Percentiles rank a stretch among this genome's conserved stretches.
Evolutionary conservation across 2,888 invertebrate genomes (phyloP).

Genomic region (Sicus ferrugineus): DNA sequence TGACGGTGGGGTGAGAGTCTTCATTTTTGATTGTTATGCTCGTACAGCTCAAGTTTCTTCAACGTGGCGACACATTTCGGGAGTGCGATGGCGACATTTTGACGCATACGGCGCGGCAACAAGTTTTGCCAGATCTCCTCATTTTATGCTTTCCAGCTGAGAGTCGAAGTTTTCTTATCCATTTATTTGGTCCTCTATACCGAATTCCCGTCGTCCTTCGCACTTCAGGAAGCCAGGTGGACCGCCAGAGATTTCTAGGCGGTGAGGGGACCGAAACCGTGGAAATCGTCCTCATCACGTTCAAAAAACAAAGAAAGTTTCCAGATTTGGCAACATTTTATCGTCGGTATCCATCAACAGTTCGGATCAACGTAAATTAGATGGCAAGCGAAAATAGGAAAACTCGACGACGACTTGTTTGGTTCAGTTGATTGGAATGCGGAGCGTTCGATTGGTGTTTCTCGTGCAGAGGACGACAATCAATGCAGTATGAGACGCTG

Average conservation of each 20-base stretch:
- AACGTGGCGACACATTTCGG: too few relatives aligned
- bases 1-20: background rate
- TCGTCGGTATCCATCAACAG: conserved; percentile 7
- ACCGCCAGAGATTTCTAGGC: too few relatives aligned
- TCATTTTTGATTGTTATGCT: background rate
- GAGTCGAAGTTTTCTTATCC: background rate
- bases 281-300: conserved; percentile 5
- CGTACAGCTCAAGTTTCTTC: background rate
- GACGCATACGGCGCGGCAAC: background rate
- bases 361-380: conserved; percentile 25
- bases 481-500: conserved; percentile 10
- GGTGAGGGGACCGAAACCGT: background rate
- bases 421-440: background rate
- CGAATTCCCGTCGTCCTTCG: too few relatives aligned
- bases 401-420: background rate
- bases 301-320: conserved; percentile 1
- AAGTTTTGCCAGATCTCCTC: too few relatives aligned
- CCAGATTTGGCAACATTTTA: conserved; percentile 24
- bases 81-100: background rate
- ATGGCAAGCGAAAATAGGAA: conserved; percentile 8
- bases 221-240: too few relatives aligned
- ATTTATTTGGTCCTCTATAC: background rate
- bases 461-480: conserved; percentile 6
- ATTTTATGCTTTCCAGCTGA: background rate
- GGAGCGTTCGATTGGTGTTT: background rate